Conservation (phyloP, 2,113 vertebrate genomes). For the Vulpes lagopus region DNA sequence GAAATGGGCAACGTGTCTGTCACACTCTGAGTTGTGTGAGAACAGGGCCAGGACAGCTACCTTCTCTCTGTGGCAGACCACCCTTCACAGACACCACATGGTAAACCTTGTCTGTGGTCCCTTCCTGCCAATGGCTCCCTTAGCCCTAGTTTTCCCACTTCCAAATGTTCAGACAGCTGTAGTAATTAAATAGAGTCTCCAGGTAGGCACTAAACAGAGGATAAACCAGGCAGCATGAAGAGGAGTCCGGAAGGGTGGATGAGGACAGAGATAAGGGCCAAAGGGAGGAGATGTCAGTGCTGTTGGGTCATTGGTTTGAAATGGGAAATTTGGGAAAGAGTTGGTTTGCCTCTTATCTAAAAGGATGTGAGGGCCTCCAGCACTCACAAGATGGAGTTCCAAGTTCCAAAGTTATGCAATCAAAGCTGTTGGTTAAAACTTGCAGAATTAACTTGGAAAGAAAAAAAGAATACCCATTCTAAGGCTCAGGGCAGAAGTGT, state of each 20-base stretch:
- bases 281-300: background rate
- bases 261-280: background rate
- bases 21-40: background rate
- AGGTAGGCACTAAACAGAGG: background rate
- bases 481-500: background rate
- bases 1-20: accelerated
- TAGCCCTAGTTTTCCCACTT: background rate
- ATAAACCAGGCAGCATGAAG: background rate
- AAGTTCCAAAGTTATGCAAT: background rate
- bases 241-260: background rate
- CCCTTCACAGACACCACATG: background rate
- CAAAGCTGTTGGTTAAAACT: background rate
- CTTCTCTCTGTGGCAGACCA: background rate
- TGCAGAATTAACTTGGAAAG: background rate
- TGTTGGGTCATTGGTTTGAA: background rate
- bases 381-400: background rate
- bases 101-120: background rate
- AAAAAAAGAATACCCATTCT: background rate
- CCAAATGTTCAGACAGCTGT: background rate
- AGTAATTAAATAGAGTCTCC: background rate
- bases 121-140: background rate
- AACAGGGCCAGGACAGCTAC: background rate
- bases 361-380: background rate
- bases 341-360: background rate
- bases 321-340: background rate